A percentile compares a stretch with the other conserved stretches of the same genome.
Conservation (phyloP, 2,113 vertebrate genomes). For the Osmerus eperlanus region DNA sequence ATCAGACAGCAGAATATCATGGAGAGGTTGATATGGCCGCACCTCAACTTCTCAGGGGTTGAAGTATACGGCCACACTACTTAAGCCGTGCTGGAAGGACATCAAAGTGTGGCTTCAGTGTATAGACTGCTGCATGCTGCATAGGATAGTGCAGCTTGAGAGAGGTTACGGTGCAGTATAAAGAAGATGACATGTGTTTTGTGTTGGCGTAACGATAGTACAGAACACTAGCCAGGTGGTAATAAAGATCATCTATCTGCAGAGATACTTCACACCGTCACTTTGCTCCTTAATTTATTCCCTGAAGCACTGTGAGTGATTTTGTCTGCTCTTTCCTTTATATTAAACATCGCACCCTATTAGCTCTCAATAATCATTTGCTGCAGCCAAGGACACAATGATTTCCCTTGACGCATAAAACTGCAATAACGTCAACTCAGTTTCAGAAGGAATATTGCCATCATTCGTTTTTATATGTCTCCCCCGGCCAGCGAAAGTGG, state of each 20-base stretch:
- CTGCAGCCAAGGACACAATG: constrained; percentile 78
- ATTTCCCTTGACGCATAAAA: constrained; percentile 88
- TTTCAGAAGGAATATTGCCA: constrained; percentile 76
- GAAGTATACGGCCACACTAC: too few species aligned
- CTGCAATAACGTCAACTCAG: constrained; percentile 73
- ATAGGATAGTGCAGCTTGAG: constrained; percentile 33
- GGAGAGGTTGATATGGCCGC: too few species aligned
- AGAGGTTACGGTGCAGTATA: constrained; percentile 49
- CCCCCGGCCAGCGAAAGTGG: constrained; percentile 61
- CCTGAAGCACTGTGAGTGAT: constrained; percentile 72
- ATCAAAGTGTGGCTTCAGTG: constrained; percentile 8
- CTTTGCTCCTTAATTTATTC: constrained; percentile 85
- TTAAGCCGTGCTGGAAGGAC: too few species aligned
- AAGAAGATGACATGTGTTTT: constrained; percentile 44
- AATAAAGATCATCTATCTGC: constrained; percentile 87
- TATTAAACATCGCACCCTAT: constrained; percentile 85
- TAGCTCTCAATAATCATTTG: constrained; percentile 86
- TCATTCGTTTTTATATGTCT: constrained; percentile 69
- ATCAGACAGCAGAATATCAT: too few species aligned
- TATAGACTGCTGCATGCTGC: not conserved
- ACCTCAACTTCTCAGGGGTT: too few species aligned
- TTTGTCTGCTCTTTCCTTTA: constrained; percentile 78
- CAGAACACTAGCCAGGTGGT: constrained; percentile 63
- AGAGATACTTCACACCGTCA: constrained; percentile 75
- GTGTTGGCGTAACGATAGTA: constrained; percentile 54